Evolutionary conservation across 37 sponge, comb jelly and placozoan genomes (phyloP), one percentile per base, ranked within the genome.

Genomic region (Agelas oroides): DNA sequence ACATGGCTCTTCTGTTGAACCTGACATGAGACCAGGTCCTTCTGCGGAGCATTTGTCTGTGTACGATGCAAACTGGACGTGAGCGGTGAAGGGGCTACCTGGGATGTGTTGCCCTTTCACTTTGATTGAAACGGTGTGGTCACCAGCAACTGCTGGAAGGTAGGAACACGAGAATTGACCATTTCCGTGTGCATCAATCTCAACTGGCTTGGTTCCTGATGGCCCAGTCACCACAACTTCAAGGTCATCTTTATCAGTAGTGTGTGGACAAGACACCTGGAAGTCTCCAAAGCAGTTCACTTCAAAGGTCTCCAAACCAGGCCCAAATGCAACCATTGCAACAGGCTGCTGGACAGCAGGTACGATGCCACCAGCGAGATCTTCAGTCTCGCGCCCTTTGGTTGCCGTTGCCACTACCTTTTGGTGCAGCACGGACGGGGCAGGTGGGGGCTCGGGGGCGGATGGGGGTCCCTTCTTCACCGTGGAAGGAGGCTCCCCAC

Each of bases 11-110:
- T 79, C 85, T 13, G 95, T 88, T 3, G 68, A 86, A 34, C 89
- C 95, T 23, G 81, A 78, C 35, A 83, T 37, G 16, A 95, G 87
- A 23, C 95, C 95, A 40, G 86, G 86, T 38, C 95, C 95, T 19
- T 77, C 73, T 33, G 92, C 95, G 28, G 70, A 77, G 74, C 92
- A 91, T 61, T 95, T 91, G 73, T 95, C 92, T 6, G 95, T 95
- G 82, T 88, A 95, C 0, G 82, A 63, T 16, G 95, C 95, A 80
- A 85, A 95, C 66, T 86, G 75, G 39, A 95, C 90, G 18, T 83
- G 84, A 1, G 79, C 92, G 13, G 78, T 78, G 84, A 89, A 95
- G 19, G 95, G 95, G 57, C 90, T 89, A 1, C 90, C 92, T 27
- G 85, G 84, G 33, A 95, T 89, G 39, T 88, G 89, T 39, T 95